Base-by-base conservation (phyloP, 2,888 invertebrate genomes). In the Magallana nippona region DNA sequence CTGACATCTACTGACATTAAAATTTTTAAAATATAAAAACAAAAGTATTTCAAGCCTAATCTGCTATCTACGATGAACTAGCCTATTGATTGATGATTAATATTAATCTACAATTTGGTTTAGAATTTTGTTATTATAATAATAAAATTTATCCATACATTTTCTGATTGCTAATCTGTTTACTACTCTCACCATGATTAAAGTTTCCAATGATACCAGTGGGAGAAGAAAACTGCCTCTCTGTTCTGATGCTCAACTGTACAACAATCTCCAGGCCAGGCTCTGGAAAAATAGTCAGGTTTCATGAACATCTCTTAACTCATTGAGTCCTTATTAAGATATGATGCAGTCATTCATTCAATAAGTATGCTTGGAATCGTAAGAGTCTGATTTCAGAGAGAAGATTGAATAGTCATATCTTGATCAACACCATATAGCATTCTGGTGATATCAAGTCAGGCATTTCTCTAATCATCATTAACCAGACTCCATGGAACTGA, bases 201-300 rank as follows among this genome's bases (percentile, higher is more conserved):
- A 92, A 93, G 81, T 90, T 89, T 58, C 93, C 93, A 71, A 93
- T 90, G 81, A 93, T 89, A n/a, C 93, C 93, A 19, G 92, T 93
- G 1, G 93, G 93, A 60, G 92, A 89, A 5, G 92, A 92, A 85
- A 92, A 92, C 86, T 89, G 89, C 81, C 91, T 88, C 19, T 92
- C 92, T 60, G 93, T 93, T 82, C 92, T 85, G 10, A 91, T 86
- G 32, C 90, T 91, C 58, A 93, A 86, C 86, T 93, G 91, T 58
- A 90, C 90, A 86, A 93, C 83, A 87, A 94, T 86, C 86, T 93
- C 93, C 87, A 91, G 89, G 10, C 93, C 93, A 22, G 89, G 87
- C 87, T 93, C 93, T 93, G 88, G 10, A 87, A 87, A n/a, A 83
- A 44, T 58, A 55, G 15, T 1, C 71, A n/a, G 10, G 15, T 17